Conservation (phyloP, 2,888 invertebrate genomes). For the Brachypterus glaber region DNA sequence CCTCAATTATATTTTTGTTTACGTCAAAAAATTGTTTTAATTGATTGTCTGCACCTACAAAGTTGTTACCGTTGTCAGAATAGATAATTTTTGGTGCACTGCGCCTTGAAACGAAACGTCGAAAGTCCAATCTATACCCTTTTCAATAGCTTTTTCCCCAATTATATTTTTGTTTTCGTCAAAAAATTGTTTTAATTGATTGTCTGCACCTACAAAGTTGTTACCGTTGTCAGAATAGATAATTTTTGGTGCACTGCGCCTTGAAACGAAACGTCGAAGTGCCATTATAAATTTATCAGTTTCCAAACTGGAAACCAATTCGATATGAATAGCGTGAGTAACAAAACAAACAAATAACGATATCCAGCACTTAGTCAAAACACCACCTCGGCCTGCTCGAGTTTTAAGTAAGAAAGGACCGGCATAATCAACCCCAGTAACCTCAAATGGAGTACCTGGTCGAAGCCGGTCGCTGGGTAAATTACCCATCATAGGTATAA, state of each 20-base stretch:
- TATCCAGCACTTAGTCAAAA: slow-evolving; percentile 1
- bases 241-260: too few species aligned
- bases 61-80: too few species aligned
- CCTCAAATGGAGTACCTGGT: slow-evolving; percentile 10
- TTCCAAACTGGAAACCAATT: slow-evolving; percentile 1
- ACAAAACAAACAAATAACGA: slow-evolving; percentile 2
- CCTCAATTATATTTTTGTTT: too few species aligned
- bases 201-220: too few species aligned
- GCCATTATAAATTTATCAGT: slow-evolving; percentile 2
- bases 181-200: too few species aligned
- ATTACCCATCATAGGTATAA: slow-evolving; percentile 13
- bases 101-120: slow-evolving; percentile 1
- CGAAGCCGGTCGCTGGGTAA: slow-evolving; percentile 12
- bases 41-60: too few species aligned
- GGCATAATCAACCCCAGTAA: slow-evolving; percentile 13
- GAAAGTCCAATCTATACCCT: too few species aligned
- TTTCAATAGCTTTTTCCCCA: too few species aligned
- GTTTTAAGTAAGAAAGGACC: slow-evolving; percentile 12
- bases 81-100: neutral
- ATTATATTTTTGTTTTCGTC: too few species aligned
- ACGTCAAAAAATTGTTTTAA: too few species aligned
- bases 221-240: too few species aligned
- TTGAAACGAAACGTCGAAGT: neutral
- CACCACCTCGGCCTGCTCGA: slow-evolving; percentile 6
- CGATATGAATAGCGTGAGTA: slow-evolving; percentile 3